Evolutionary conservation across 2,113 vertebrate genomes (phyloP).

Genomic region (Cochlearius cochlearius): DNA sequence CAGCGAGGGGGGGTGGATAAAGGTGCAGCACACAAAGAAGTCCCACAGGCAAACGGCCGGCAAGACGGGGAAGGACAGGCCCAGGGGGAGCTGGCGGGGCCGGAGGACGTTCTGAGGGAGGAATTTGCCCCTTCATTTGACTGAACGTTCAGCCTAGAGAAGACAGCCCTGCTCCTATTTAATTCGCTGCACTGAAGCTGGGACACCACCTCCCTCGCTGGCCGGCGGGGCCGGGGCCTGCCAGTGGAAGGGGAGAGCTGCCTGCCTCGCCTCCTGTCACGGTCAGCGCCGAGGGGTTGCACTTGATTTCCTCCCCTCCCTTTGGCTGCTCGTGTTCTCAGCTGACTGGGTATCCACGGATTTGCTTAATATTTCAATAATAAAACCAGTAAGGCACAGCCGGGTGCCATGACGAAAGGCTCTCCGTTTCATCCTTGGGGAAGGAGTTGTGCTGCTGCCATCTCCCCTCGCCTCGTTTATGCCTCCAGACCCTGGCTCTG

Average conservation of each 20-base stretch:
- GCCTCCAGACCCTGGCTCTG: background rate
- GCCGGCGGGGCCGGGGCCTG: fast-evolving
- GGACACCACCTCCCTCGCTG: background rate
- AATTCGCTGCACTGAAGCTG: background rate
- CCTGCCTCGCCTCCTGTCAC: background rate
- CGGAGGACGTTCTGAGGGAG: conserved; percentile 69
- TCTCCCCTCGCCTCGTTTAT: background rate
- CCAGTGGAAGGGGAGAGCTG: background rate
- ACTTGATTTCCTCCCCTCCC: background rate
- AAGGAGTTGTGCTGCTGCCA: background rate
- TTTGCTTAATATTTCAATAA: background rate
- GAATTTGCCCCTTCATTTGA: background rate
- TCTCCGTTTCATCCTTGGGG: background rate
- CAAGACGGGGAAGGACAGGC: conserved; percentile 80
- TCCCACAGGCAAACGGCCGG: conserved; percentile 71
- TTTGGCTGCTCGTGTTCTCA: background rate
- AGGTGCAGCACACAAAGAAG: conserved; percentile 87
- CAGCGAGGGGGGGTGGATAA: conserved; percentile 90
- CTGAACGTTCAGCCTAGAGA: background rate
- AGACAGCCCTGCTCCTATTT: background rate
- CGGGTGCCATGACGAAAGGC: background rate
- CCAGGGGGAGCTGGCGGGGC: conserved; percentile 74
- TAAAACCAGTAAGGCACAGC: conserved; percentile 1
- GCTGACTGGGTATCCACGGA: background rate
- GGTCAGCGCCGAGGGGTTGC: background rate